These are phyloP conservation scores for Geotrupes spiniger DNA, from an alignment of 2,888 invertebrate genomes.

Conservation along the genomic window DNA sequence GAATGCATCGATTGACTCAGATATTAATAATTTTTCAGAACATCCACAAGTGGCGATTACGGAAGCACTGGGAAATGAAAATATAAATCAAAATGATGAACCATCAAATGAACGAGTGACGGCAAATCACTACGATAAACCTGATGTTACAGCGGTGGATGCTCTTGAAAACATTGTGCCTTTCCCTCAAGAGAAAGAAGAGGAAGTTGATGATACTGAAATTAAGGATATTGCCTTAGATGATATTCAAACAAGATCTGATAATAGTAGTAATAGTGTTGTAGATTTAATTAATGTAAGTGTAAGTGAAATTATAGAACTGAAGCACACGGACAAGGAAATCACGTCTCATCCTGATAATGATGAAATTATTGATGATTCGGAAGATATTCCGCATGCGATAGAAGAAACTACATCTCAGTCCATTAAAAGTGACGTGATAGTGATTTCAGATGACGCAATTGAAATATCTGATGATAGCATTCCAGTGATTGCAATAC, in stretches of 20 bases:
- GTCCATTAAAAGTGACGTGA: conserved; percentile 1
- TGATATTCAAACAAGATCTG: conserved; percentile 1
- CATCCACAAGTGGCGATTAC: background rate
- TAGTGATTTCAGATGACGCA: conserved; percentile 8
- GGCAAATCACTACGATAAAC: too few species aligned
- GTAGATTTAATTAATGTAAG: conserved; percentile 8
- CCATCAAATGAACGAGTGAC: background rate
- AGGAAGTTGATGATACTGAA: background rate
- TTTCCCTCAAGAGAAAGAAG: too few species aligned
- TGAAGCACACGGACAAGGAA: conserved; percentile 1
- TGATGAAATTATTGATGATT: background rate
- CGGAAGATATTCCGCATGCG: background rate
- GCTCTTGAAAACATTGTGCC: background rate
- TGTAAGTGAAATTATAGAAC: conserved; percentile 6
- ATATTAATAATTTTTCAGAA: conserved; percentile 12
- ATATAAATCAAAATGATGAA: conserved; percentile 1
- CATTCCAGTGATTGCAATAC: conserved; percentile 17
- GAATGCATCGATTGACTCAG: background rate
- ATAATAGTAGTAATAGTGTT: background rate
- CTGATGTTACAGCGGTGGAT: background rate
- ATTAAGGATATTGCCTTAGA: too few species aligned
- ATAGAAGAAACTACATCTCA: background rate
- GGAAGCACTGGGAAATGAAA: conserved; percentile 9
- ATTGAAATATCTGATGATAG: conserved; percentile 7
- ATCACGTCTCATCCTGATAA: background rate